Evolutionary conservation across 2,797 vertebrate genomes (phyloP), one percentile per base, ranked within the genome.

Genomic region (Scarus forsteni): DNA sequence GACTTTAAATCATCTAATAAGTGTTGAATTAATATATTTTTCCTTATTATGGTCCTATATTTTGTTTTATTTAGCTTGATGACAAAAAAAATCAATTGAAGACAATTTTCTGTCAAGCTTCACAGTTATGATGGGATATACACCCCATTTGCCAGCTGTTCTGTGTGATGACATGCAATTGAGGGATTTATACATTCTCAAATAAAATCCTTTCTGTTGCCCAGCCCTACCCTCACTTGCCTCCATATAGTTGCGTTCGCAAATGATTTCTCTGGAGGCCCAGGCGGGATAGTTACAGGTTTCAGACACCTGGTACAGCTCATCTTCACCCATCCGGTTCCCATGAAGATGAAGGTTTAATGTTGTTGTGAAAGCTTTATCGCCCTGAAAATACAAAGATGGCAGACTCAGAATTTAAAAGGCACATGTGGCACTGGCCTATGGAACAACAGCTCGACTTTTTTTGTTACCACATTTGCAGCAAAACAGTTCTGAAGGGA

Each of bases 401-500:
- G 38, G 4, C 0, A 10, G 40, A 12, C n/a, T 35, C 1, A 0
- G 66, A 50, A 38, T 3, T n/a, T 10, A 19, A 38, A 1, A 40
- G 0, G 45, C 2, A 61, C 9, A 44, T 40, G 49, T 1, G 6
- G 0, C 13, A 1, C 56, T 1, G 1, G 34, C 10, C 5, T 13
- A 14, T 1, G 42, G 39, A 51, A 7, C 18, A 3, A 10, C 0
- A 45, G 42, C 4, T 18, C 9, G 0, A 3, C 7, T 8, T 14
- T 42, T 0, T 44, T 19, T 18, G 15, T 84, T 88, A 96, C 94
- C 90, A 77, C 27, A 18, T 89, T 87, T 16, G 54, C 50, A 53
- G 91, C 80, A 55, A 93, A 93, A 66, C 95, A 95, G 83, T 94
- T 95, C 27, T 92, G 85, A 27, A 94, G 77, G 34, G 95, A 95